Conservation (phyloP, 2,888 invertebrate genomes). For the Lycaena phlaeas region DNA sequence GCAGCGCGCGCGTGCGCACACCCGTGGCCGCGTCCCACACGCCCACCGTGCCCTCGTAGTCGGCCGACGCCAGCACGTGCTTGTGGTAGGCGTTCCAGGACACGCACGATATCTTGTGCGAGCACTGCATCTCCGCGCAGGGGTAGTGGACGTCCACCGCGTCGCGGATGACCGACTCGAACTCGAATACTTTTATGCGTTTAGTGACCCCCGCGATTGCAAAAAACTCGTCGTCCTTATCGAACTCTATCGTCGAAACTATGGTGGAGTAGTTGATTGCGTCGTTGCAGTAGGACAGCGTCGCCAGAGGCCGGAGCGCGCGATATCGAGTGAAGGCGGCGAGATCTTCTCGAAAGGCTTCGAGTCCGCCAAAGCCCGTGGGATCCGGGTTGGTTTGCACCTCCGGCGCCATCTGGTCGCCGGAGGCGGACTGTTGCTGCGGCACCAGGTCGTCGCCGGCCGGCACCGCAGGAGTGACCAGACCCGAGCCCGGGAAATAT, state of each 20-base stretch:
- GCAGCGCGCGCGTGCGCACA: conserved; percentile 76
- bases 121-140: conserved; percentile 90
- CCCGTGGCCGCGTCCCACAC: conserved; percentile 93
- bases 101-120: conserved; percentile 94
- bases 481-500: conserved; percentile 65
- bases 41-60: conserved; percentile 94
- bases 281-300: conserved; percentile 91
- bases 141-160: conserved; percentile 94
- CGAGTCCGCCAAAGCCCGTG: conserved; percentile 70
- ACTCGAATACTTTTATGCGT: conserved; percentile 94
- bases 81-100: conserved; percentile 95
- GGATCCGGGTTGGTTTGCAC: conserved; percentile 30
- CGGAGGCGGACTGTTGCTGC: conserved; percentile 20
- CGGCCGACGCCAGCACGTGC: conserved; percentile 87
- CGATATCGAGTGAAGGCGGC: conserved; percentile 85
- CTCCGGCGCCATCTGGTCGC: conserved; percentile 26
- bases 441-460: conserved; percentile 21
- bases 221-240: conserved; percentile 95
- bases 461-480: conserved; percentile 31
- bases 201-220: conserved; percentile 97
- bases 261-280: conserved; percentile 89
- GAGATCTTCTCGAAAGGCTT: conserved; percentile 87
- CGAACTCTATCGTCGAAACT: conserved; percentile 95
- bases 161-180: conserved; percentile 86
- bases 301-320: conserved; percentile 85